Evolutionary conservation across 2,113 vertebrate genomes (phyloP), one percentile per base, ranked within the genome.

Genomic region (Corythaixoides concolor): DNA sequence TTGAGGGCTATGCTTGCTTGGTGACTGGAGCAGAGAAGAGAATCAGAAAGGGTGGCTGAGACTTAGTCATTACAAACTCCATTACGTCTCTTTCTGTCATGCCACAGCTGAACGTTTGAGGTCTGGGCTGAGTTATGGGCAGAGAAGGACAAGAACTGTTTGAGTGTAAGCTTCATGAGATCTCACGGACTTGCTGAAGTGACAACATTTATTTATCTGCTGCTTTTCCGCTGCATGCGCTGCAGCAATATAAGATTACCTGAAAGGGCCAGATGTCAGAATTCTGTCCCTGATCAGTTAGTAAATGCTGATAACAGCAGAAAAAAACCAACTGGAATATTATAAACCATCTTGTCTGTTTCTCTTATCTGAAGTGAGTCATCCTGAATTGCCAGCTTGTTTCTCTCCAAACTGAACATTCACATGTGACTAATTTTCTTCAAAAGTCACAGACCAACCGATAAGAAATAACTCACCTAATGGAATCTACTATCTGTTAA

Each of bases 381-480:
- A 85, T 24, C 45, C 26, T 49, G 62, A 94, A 35, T 39, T 84
- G 50, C 39, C 33, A 89, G 52, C 23, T 79, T 90, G 39, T 95
- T 94, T 93, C 81, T 62, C 77, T 94, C 67, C 66, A 74, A 59
- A 86, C 15, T 32, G 67, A 88, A 91, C 35, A 84, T 87, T 91
- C 75, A 53, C 50, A 72, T 21, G 7, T 41, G 80, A 79, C 41
- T 39, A 19, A 70, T 89, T 68, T 85, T 87, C 69, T 78, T 75
- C 0, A 0, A 45, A 93, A 95, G 50, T 63, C 69, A 76, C 27
- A 35, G 69, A 73, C 37, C 53, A 93, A 96, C 77, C 58, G 93
- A 37, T 27, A 64, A 83, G 35, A 63, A 49, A 67, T 72, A 4
- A 74, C 12, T 55, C 50, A 28, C 37, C 6, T 52, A 84, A 79